Evolutionary conservation across 2,113 vertebrate species (phyloP), one percentile per base, ranked within the genome.

Genomic region (Phrynosoma platyrhinos): DNA sequence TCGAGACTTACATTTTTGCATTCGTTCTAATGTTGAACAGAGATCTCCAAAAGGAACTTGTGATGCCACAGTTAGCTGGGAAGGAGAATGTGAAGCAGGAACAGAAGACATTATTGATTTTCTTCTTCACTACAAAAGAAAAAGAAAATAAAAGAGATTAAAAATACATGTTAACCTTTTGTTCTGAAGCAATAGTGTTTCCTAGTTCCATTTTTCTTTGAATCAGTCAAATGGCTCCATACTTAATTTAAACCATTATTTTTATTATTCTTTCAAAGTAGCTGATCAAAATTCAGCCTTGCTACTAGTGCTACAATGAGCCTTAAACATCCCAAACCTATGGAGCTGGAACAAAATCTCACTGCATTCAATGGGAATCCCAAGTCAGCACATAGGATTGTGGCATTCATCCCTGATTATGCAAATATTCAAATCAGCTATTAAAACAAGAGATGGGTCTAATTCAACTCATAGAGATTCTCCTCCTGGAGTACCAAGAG

Each of bases 1-100:
- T 16, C 98, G 97, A 4, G 95, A 94, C 93, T 98, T 99, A 47
- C 96, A 93, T 80, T 89, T 98, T 92, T 99, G 98, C 92, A 99
- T 98, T 90, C 97, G 97, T 90, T 99, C 99, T 74, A 99, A 95
- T 25, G 97, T 98, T 79, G 87, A 97, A 83, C 99, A 99, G 55
- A 99, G 96, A 92, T 99, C 94, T 53, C 96, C 94, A 95, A 99
- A 99, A 62, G 99, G 99, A 85, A 99, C 98, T 0, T 96, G 97
- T 78, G 97, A 97, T 9, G 98, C 99, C 32, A 99, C 98, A 0
- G 97, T 97, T 3, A 90, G 93, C 84, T 92, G 91, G 52, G 76
- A 53, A 23, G 94, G 58, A 72, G 92, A 75, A 30, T 94, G 94
- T 0, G 86, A 93, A 76, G 92, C 81, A 1, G 97, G 91, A 23